Evolutionary conservation across 1,140 invertebrate species (phyloP).

Genomic region (Calycopis cecrops): DNA sequence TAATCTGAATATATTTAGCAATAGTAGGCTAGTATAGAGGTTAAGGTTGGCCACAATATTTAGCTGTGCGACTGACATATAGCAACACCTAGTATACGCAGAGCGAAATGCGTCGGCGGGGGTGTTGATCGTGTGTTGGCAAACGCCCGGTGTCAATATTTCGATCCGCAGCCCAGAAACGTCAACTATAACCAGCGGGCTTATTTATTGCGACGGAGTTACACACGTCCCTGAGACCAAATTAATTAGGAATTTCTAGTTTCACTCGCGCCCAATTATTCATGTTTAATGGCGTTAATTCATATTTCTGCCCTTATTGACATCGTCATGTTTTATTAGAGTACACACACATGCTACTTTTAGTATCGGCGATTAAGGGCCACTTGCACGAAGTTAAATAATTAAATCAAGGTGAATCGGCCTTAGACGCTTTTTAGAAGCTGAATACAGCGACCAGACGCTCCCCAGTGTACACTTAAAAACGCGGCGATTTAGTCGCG

Average conservation of each 20-base stretch:
- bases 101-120: conserved; percentile 11
- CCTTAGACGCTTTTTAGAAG: too few relatives aligned
- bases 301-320: background rate
- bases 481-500: too few relatives aligned
- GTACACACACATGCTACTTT: background rate
- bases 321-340: background rate
- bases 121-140: conserved; percentile 45
- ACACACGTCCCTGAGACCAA: conserved; percentile 47
- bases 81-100: background rate
- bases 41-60: conserved; percentile 7
- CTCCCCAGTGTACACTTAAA: too few relatives aligned
- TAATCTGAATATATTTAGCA: too few relatives aligned
- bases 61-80: background rate
- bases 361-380: too few relatives aligned
- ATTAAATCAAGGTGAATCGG: too few relatives aligned
- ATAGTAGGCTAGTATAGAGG: background rate
- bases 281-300: background rate
- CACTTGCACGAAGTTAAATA: too few relatives aligned
- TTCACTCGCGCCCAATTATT: conserved; percentile 7
- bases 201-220: conserved; percentile 64
- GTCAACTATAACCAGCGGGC: conserved; percentile 51
- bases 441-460: too few relatives aligned
- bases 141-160: conserved; percentile 58
- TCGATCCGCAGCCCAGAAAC: conserved; percentile 64
- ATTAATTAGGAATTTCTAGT: conserved; percentile 24